These are phyloP conservation scores for Ceuthmochares aereus DNA, from an alignment of 2,113 vertebrate genomes.

Conservation along the genomic window DNA sequence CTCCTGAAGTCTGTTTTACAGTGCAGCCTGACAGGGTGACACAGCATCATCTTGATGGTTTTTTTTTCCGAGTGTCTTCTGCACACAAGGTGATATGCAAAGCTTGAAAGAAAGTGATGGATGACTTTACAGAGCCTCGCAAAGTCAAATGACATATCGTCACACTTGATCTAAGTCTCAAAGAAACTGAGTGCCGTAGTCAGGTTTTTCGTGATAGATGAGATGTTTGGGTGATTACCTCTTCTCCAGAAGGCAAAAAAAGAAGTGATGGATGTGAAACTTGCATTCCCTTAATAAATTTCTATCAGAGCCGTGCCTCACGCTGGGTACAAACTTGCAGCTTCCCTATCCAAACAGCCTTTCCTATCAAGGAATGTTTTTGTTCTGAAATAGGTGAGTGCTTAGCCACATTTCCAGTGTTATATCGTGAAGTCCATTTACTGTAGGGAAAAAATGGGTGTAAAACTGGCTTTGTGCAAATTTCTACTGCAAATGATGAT, in stretches of 20 bases:
- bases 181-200: conserved; percentile 33
- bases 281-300: not conserved
- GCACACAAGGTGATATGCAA: conserved; percentile 22
- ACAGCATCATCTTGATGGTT: not conserved
- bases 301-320: not conserved
- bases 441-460: not conserved
- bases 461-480: not conserved
- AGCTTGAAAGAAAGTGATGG: conserved; percentile 61
- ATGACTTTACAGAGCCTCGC: conserved; percentile 50
- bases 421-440: not conserved
- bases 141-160: conserved; percentile 53
- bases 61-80: not conserved
- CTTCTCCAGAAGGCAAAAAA: not conserved
- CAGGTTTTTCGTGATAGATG: conserved; percentile 11
- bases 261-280: not conserved
- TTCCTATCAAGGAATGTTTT: not conserved
- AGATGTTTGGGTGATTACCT: conserved; percentile 10
- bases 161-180: conserved; percentile 46
- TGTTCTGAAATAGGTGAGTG: not conserved
- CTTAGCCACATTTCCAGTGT: not conserved
- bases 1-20: not conserved
- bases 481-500: not conserved
- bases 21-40: not conserved
- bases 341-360: not conserved
- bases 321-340: not conserved